These are phyloP conservation scores for Falcaria lacertinaria DNA, from an alignment of 2,888 invertebrate genomes.

Conservation along the genomic window DNA sequence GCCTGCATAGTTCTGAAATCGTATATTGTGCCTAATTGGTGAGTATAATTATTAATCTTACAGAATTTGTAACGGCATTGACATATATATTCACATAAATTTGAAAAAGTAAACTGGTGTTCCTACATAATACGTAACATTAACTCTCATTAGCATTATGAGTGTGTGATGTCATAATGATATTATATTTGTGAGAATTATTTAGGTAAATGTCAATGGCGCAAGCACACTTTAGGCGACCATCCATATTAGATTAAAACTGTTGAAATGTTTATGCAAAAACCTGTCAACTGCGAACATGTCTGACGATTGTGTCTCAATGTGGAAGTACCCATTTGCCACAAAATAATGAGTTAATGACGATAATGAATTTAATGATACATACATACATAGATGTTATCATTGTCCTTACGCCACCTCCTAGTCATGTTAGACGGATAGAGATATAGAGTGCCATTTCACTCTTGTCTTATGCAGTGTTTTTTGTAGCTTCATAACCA, in stretches of 20 bases:
- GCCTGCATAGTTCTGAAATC: no score
- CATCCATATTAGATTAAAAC: neutral
- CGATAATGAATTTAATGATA: neutral
- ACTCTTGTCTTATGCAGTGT: no score
- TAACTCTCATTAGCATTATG: neutral
- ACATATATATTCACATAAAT: neutral
- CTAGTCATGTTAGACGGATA: no score
- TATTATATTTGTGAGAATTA: constrained; percentile 20
- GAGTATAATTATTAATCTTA: constrained; percentile 10
- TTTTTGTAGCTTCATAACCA: no score
- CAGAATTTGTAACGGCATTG: no score
- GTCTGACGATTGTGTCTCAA: neutral
- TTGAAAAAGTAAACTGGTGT: neutral
- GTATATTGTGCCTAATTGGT: constrained; percentile 31
- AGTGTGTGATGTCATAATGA: neutral
- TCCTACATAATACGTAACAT: neutral
- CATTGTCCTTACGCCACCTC: no score
- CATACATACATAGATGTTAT: no score
- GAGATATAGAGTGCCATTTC: no score
- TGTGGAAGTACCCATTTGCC: neutral
- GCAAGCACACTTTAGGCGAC: neutral
- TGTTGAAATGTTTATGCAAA: neutral
- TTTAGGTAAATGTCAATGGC: neutral
- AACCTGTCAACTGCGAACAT: neutral
- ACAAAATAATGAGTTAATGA: neutral